Evolutionary conservation across 2,797 vertebrate species (phyloP).

Genomic region (Takifugu rubripes): DNA sequence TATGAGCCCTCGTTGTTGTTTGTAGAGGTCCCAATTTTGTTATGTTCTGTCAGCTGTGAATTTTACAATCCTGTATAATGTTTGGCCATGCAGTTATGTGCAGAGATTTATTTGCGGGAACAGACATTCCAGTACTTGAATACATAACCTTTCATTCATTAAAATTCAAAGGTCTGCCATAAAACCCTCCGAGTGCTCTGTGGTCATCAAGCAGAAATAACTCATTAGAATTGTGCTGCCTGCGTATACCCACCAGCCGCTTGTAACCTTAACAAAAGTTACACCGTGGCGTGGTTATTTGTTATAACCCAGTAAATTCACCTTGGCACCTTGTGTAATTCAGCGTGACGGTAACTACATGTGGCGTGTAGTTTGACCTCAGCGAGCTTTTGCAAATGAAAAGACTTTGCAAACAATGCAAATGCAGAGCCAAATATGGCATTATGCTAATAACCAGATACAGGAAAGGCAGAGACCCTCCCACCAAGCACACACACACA

Average conservation of each 20-base stretch:
- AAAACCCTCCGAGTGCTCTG: constrained; percentile 42
- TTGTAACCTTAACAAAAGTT: constrained; percentile 53
- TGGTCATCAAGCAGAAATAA: constrained; percentile 58
- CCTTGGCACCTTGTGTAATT: constrained; percentile 23
- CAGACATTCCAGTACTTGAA: constrained; percentile 7
- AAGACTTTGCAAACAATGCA: too few species aligned
- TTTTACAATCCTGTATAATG: too few species aligned
- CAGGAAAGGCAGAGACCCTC: too few species aligned
- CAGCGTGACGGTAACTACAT: background rate
- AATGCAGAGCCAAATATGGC: too few species aligned
- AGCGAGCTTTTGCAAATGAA: background rate
- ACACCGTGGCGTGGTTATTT: constrained; percentile 4
- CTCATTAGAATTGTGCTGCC: constrained; percentile 61
- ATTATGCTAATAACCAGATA: too few species aligned
- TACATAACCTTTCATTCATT: constrained; percentile 50
- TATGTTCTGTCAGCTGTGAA: too few species aligned
- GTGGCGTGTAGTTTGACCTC: background rate
- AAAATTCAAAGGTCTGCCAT: constrained; percentile 65
- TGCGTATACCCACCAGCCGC: constrained; percentile 42
- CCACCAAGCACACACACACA: too few species aligned
- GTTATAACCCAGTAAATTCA: constrained; percentile 28
- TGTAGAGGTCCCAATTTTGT: too few species aligned
- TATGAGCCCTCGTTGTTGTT: too few species aligned
- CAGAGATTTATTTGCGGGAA: constrained; percentile 6
- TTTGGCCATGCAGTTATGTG: too few species aligned